Base-by-base conservation (phyloP, 1,140 invertebrate species). In the Sweltsa coloradensis region DNA sequence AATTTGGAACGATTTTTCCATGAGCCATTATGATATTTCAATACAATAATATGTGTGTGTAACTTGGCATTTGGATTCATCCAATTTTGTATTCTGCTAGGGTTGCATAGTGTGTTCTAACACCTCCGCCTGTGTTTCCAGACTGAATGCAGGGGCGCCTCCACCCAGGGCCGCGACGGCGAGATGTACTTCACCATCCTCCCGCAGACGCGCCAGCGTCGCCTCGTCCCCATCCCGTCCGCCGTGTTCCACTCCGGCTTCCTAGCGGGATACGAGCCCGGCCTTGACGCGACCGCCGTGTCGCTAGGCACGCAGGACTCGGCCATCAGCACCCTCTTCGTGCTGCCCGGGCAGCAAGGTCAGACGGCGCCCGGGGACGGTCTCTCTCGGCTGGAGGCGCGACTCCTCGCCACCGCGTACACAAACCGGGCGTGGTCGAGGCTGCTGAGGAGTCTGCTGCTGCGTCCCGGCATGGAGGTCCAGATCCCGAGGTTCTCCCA, bases 401-500 rank as follows among this genome's bases (percentile, higher is more conserved):
- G 78, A 27, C 60, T 89, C 1, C 64, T 83, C 5, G 74, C 76
- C 29, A 71, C 72, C 11, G 75, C 76, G 1, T 75, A 79, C 26
- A 70, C 73, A n/a, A 73, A 79, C 21, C 73, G 75, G n/a, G 65
- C 74, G 2, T 87, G 84, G 83, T 75, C 81, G 24, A 75, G 80
- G 41, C 56, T 89, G 9, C 68, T 89, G 7, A 74, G 80, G 9
- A 75, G 80, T 1, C 62, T 88, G 2, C 73, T 85, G 50, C 81
- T 81, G 22, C 67, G 84, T 1, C 72, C 76, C 3, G 79, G 81
- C 0, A 66, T 89, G 34, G 85, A 89, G 61, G 64, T 88, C 3
- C 85, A 89, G 58, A 72, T 90, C 34, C 87, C 87, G 0, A 74
- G 85, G 52, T 88, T 89, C 58, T 83, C 81, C 26, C 87, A 89